phyloP scores from a whole-genome alignment of 2,888 invertebrate genomes.

The Alitta virens region DNA sequence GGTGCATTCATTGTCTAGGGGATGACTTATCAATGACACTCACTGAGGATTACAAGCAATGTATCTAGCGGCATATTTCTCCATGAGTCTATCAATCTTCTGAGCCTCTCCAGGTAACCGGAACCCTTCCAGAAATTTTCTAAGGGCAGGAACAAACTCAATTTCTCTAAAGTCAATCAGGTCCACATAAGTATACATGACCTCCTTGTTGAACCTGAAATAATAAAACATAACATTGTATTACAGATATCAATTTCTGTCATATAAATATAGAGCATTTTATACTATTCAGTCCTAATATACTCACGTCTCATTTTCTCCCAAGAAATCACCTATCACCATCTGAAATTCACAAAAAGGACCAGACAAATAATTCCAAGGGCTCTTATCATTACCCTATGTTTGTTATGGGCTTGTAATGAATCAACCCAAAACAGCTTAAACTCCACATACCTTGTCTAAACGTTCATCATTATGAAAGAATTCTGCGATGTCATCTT shows the following conservation, averaged over 20 bases:
- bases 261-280: neutral
- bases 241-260: neutral
- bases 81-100: constrained; percentile 98
- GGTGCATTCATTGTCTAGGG: neutral
- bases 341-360: constrained; percentile 40
- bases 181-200: constrained; percentile 98
- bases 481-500: constrained; percentile 91
- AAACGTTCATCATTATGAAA: constrained; percentile 90
- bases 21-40: constrained; percentile 34
- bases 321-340: constrained; percentile 83
- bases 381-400: too few relatives aligned
- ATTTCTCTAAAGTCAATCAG: constrained; percentile 74
- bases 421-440: neutral
- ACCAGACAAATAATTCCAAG: too few relatives aligned
- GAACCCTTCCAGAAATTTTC: constrained; percentile 92
- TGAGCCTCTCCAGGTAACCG: constrained; percentile 97
- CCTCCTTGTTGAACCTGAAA: constrained; percentile 61
- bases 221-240: neutral
- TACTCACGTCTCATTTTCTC: constrained; percentile 87
- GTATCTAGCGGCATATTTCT: constrained; percentile 97
- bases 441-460: constrained; percentile 90
- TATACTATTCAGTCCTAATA: neutral
- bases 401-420: too few relatives aligned
- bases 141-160: constrained; percentile 76
- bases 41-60: constrained; percentile 95